These are phyloP conservation scores for Notechis scutatus DNA, from an alignment of 2,113 vertebrate species.

Conservation along the genomic window DNA sequence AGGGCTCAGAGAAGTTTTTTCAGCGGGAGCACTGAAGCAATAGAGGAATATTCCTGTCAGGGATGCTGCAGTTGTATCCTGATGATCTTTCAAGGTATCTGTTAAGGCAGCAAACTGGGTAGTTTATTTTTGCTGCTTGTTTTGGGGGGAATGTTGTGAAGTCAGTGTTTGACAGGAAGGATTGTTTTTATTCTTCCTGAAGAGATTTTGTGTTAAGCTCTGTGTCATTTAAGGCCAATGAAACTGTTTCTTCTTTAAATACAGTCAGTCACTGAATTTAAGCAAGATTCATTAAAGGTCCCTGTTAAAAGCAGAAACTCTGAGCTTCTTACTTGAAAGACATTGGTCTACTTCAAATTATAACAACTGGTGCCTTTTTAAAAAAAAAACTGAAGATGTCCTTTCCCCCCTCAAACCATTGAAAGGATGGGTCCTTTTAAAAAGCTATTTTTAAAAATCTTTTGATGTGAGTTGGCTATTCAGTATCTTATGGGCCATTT, in stretches of 20 bases:
- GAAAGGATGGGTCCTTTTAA: conserved; percentile 35
- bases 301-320: conserved; percentile 11
- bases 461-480: conserved; percentile 39
- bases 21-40: neutral
- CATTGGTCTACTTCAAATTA: conserved; percentile 33
- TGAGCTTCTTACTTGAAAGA: neutral
- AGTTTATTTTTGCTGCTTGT: neutral
- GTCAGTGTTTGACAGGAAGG: neutral
- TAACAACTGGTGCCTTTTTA: neutral
- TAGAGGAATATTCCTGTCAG: neutral
- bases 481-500: conserved; percentile 37
- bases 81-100: no score
- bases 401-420: neutral
- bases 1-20: neutral
- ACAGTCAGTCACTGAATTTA: neutral
- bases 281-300: conserved; percentile 2
- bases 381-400: neutral
- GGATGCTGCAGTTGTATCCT: neutral
- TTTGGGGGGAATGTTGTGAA: conserved; percentile 17
- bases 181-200: conserved; percentile 19
- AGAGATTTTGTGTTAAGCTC: conserved; percentile 24
- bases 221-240: neutral
- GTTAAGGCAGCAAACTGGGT: conserved; percentile 39
- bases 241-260: conserved; percentile 16
- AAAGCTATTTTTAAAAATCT: conserved; percentile 44